phyloP scores from a whole-genome alignment of 2,888 invertebrate species.

The Trachelus stipa region DNA sequence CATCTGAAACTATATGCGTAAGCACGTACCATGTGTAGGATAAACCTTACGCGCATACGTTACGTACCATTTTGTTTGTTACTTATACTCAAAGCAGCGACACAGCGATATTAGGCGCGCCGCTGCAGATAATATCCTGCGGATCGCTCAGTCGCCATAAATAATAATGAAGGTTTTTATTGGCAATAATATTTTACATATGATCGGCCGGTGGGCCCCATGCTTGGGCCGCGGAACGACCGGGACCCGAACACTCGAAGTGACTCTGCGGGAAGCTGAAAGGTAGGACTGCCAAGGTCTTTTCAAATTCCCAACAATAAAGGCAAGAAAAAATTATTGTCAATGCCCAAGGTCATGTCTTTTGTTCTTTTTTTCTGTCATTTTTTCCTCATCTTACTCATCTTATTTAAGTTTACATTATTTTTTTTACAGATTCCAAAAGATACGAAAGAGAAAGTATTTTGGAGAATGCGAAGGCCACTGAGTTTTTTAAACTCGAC shows the following conservation, averaged over 20 bases:
- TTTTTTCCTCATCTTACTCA: not conserved
- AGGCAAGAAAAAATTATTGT: slow-evolving; percentile 8
- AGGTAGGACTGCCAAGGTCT: slow-evolving; percentile 2
- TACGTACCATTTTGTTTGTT: not conserved
- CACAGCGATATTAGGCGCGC: slow-evolving; percentile 22
- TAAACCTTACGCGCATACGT: not conserved
- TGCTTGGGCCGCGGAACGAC: slow-evolving; percentile 4
- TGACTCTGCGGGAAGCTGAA: slow-evolving; percentile 10
- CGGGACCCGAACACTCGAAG: not conserved
- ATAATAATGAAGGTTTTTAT: slow-evolving; percentile 50
- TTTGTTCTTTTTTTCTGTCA: not conserved
- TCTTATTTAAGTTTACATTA: not conserved
- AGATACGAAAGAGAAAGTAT: not conserved
- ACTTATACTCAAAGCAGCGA: not conserved
- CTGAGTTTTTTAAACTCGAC: not conserved
- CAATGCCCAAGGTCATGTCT: slow-evolving; percentile 5
- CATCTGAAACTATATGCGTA: not conserved
- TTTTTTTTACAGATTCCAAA: not conserved
- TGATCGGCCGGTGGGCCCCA: slow-evolving; percentile 33
- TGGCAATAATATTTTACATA: slow-evolving; percentile 51
- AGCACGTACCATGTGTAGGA: not conserved
- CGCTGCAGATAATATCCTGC: slow-evolving; percentile 35
- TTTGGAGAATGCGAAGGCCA: not conserved
- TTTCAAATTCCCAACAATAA: slow-evolving; percentile 4
- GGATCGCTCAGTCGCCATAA: slow-evolving; percentile 43